Percentiles rank a stretch among this genome's conserved stretches.
These are phyloP conservation scores for Megaceryle torquata DNA, from an alignment of 2,113 vertebrate genomes.

Conservation along the genomic window DNA sequence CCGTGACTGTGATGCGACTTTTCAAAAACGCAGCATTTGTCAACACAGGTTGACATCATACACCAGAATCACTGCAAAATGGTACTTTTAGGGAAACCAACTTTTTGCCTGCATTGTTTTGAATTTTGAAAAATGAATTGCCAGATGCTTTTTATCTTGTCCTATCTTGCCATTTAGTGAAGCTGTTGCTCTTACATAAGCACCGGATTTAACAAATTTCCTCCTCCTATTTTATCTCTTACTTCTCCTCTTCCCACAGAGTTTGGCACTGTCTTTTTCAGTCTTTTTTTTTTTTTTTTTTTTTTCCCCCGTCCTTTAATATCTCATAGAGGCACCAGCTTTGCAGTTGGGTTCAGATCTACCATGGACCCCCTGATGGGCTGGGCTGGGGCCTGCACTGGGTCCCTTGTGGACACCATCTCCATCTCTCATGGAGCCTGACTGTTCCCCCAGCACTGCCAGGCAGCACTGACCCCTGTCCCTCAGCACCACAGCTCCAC, in stretches of 20 bases:
- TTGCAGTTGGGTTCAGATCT: too few species aligned
- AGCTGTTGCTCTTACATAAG: background rate
- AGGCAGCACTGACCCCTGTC: too few species aligned
- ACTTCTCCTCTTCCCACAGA: background rate
- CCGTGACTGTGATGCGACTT: background rate
- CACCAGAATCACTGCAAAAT: background rate
- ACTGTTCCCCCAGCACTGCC: too few species aligned
- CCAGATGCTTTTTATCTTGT: background rate
- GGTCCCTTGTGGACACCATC: too few species aligned
- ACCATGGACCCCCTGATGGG: too few species aligned
- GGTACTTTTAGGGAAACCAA: background rate
- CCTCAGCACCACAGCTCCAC: too few species aligned
- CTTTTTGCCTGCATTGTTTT: background rate
- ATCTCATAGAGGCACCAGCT: too few species aligned
- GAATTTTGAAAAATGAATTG: background rate
- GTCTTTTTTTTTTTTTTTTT: background rate
- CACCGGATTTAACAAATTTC: background rate
- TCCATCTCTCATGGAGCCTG: too few species aligned
- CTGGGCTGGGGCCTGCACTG: too few species aligned
- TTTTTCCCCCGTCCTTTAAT: too few species aligned
- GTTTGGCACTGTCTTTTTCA: slow-evolving; percentile 7
- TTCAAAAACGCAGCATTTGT: background rate
- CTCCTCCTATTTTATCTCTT: background rate
- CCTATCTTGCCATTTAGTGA: background rate
- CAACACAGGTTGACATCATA: background rate